A percentile compares a stretch with the other conserved stretches of the same genome.
Conservation (phyloP, 2,113 vertebrate species). For the Brachionichthys hirsutus region DNA sequence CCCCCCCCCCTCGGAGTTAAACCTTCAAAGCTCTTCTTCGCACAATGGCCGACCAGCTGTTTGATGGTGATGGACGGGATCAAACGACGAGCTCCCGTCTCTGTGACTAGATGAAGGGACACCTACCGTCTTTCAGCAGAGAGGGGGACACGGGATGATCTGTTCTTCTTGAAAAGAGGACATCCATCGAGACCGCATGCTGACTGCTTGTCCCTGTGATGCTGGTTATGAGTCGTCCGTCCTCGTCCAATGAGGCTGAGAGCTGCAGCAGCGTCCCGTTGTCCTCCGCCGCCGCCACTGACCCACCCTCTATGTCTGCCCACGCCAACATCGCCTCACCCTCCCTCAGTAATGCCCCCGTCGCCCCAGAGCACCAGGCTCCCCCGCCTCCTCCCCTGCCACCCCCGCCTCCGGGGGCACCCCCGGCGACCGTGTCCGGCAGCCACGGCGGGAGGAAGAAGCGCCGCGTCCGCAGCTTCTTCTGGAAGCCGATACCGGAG, state of each 20-base stretch:
- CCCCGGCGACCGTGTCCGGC: constrained; percentile 52
- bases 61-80: constrained; percentile 47
- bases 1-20: constrained; percentile 29
- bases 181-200: constrained; percentile 28
- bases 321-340: constrained; percentile 19
- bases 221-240: constrained; percentile 92
- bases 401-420: constrained; percentile 67
- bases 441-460: constrained; percentile 82
- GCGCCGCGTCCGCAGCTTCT: constrained; percentile 91
- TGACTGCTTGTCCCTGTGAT: constrained; percentile 72
- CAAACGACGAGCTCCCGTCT: constrained; percentile 33
- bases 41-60: constrained; percentile 51
- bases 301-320: constrained; percentile 54
- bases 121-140: constrained; percentile 10
- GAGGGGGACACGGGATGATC: neutral
- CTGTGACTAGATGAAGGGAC: constrained; percentile 55
- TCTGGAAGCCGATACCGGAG: constrained; percentile 97
- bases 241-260: constrained; percentile 84
- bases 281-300: constrained; percentile 62
- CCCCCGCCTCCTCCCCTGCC: constrained; percentile 54
- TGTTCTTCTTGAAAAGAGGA: neutral
- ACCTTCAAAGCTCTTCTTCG: constrained; percentile 43
- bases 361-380: constrained; percentile 38
- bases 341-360: constrained; percentile 41
- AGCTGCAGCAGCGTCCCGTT: constrained; percentile 79